Percentiles rank a stretch among this genome's conserved stretches.
Evolutionary conservation across 2,797 vertebrate species (phyloP).

Genomic region (Chrosomus eos): DNA sequence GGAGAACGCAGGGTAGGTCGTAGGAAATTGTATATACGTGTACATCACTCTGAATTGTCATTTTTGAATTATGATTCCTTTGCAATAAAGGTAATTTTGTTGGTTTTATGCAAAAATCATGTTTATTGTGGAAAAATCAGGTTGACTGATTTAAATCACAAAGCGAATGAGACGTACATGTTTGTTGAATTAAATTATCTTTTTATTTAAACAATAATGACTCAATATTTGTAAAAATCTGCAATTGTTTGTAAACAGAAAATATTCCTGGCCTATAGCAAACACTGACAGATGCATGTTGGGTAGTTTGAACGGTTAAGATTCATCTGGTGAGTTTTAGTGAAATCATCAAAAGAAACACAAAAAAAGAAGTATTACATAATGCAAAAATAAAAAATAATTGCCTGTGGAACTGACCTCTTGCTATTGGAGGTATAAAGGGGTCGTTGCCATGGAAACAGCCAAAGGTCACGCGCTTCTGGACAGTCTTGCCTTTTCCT

Average conservation of each 20-base stretch:
- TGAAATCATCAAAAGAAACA: no score
- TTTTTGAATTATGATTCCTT: conserved; percentile 6
- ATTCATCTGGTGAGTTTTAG: no score
- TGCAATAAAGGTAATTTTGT: conserved; percentile 14
- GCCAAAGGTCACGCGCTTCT: neutral
- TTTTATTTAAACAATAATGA: neutral
- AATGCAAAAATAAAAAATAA: neutral
- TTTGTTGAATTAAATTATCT: neutral
- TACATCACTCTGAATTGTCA: neutral
- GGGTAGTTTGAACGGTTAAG: neutral
- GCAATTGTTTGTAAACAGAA: neutral
- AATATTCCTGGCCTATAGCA: no score
- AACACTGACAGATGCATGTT: neutral
- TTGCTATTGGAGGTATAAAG: neutral
- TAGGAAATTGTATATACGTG: neutral
- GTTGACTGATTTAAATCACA: neutral
- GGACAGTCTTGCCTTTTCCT: neutral
- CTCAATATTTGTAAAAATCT: no score
- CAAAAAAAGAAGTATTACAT: no score
- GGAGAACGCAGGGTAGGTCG: neutral
- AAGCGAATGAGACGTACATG: neutral
- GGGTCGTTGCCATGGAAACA: conserved; percentile 6
- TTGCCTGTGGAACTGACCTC: neutral
- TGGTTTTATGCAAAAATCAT: conserved; percentile 18
- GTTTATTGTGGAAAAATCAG: neutral